Evolutionary conservation across 2,888 invertebrate species (phyloP).

Genomic region (Pollenia angustigena): DNA sequence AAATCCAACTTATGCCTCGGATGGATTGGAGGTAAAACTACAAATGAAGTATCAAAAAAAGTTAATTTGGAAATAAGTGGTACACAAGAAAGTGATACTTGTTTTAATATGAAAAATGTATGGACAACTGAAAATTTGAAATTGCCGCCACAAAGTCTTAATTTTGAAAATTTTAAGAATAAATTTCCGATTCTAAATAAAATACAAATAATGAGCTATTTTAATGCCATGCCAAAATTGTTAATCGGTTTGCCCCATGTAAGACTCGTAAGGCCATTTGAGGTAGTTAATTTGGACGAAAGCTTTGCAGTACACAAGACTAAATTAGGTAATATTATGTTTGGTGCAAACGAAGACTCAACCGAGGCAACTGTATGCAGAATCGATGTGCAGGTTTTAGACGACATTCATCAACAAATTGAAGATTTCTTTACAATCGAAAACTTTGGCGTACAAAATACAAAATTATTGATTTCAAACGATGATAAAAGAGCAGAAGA

Average conservation of each 20-base stretch:
- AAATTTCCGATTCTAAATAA: conserved; percentile 30
- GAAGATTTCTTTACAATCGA: conserved; percentile 45
- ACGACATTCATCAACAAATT: conserved; percentile 42
- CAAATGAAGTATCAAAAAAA: no score
- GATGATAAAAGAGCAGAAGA: conserved; percentile 48
- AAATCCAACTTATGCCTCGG: conserved; percentile 30
- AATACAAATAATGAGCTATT: conserved; percentile 12
- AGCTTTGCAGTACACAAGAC: conserved; percentile 17
- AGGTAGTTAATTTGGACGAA: conserved; percentile 44
- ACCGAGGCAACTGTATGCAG: background rate
- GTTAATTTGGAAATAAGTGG: no score
- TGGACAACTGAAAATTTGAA: conserved; percentile 40
- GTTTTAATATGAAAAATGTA: background rate
- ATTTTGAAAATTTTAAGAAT: conserved; percentile 21
- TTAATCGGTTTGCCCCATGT: conserved; percentile 42
- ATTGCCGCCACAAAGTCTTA: conserved; percentile 39
- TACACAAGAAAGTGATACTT: no score
- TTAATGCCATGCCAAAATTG: conserved; percentile 5
- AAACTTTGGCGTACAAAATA: conserved; percentile 46
- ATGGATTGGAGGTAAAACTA: conserved; percentile 38
- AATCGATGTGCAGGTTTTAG: conserved; percentile 22
- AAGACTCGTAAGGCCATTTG: conserved; percentile 24
- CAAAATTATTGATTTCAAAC: conserved; percentile 22
- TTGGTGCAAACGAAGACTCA: conserved; percentile 17
- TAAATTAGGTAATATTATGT: conserved; percentile 23